Conservation (phyloP, 1,140 invertebrate species). For the Telenomus remus region DNA sequence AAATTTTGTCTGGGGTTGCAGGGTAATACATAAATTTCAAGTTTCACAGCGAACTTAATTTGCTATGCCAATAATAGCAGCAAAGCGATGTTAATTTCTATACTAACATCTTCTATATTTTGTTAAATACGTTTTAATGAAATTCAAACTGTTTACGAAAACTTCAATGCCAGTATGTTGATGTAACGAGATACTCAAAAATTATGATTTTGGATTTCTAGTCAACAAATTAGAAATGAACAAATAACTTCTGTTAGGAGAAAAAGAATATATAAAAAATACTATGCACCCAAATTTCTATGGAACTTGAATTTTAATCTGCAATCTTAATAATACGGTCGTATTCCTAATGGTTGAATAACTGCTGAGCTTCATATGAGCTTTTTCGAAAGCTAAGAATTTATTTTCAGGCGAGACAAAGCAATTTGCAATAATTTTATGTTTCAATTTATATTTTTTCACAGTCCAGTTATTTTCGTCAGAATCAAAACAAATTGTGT, state of each 20-base stretch:
- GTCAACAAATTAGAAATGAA: constrained; percentile 7
- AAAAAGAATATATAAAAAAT: constrained; percentile 24
- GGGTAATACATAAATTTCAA: too few species aligned
- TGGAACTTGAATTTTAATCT: constrained; percentile 26
- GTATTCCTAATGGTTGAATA: constrained; percentile 34
- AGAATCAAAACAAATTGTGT: background rate
- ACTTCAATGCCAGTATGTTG: background rate
- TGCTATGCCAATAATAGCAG: too few species aligned
- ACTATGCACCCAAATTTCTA: constrained; percentile 17
- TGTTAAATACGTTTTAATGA: too few species aligned
- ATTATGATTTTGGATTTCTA: background rate
- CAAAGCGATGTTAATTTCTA: too few species aligned
- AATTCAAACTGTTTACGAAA: background rate
- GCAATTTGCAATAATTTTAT: constrained; percentile 18
- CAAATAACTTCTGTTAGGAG: too few species aligned
- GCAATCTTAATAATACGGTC: constrained; percentile 32
- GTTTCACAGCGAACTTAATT: too few species aligned
- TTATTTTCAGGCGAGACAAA: constrained; percentile 26
- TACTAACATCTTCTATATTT: too few species aligned
- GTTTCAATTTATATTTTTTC: constrained; percentile 5
- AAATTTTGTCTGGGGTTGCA: too few species aligned
- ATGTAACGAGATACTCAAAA: background rate
- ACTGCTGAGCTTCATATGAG: constrained; percentile 30
- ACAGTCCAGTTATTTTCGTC: background rate
- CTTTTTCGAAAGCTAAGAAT: constrained; percentile 7